Conservation (phyloP, 2,888 invertebrate genomes). For the Lottia scabra region DNA sequence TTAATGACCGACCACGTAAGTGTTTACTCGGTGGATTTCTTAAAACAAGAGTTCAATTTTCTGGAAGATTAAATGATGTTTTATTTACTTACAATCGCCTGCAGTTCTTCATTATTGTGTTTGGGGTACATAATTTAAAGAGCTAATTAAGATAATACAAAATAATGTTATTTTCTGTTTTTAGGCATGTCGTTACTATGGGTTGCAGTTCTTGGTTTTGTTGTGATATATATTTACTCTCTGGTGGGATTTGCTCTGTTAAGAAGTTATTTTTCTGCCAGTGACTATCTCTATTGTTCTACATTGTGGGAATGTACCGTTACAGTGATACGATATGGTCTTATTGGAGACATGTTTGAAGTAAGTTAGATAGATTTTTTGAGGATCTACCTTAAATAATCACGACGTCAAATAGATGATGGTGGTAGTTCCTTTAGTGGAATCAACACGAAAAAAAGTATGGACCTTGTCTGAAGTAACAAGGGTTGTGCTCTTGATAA, state of each 20-base stretch:
- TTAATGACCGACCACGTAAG: too few relatives aligned
- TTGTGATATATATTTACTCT: slow-evolving; percentile 69
- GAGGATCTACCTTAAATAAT: too few relatives aligned
- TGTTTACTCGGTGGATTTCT: too few relatives aligned
- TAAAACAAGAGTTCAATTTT: too few relatives aligned
- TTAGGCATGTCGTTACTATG: slow-evolving; percentile 68
- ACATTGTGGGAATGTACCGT: slow-evolving; percentile 68
- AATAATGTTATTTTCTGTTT: slow-evolving; percentile 10
- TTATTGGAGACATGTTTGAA: slow-evolving; percentile 68
- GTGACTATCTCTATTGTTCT: slow-evolving; percentile 63
- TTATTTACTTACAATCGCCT: too few relatives aligned
- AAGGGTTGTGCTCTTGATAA: too few relatives aligned
- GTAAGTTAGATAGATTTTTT: slow-evolving; percentile 39
- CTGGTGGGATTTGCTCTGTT: slow-evolving; percentile 67
- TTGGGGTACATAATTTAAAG: too few relatives aligned
- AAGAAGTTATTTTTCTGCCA: slow-evolving; percentile 61
- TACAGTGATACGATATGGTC: slow-evolving; percentile 67
- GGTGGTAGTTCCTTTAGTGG: neutral
- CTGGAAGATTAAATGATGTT: too few relatives aligned
- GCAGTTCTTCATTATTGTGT: too few relatives aligned
- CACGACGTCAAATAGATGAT: neutral
- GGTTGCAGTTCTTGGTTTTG: slow-evolving; percentile 68
- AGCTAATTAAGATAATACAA: too few relatives aligned
- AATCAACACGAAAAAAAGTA: too few relatives aligned
- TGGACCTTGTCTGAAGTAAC: too few relatives aligned